These are phyloP conservation scores for Eremophila alpestris DNA, from an alignment of 2,797 vertebrate species.

Conservation along the genomic window DNA sequence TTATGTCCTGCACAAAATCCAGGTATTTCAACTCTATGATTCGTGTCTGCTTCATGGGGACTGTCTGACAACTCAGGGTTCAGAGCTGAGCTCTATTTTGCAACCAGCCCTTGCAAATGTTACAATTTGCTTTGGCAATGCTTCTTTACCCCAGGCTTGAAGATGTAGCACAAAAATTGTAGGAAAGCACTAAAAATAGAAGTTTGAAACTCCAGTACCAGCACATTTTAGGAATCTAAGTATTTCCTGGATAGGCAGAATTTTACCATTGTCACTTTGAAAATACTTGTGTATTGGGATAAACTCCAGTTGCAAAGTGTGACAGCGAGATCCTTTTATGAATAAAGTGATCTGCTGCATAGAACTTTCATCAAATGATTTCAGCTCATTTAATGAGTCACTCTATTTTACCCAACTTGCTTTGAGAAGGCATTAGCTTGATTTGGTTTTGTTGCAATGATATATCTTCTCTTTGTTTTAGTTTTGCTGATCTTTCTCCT, in stretches of 20 bases:
- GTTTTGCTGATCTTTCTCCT: constrained; percentile 58
- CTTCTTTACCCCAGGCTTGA: not conserved
- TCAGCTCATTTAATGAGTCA: constrained; percentile 12
- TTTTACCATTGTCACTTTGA: not conserved
- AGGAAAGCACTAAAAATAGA: not conserved
- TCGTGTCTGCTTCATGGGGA: not conserved
- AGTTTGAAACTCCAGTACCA: not conserved
- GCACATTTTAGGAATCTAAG: not conserved
- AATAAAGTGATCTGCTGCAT: not conserved
- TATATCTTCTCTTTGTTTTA: constrained; percentile 19
- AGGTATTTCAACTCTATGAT: not conserved
- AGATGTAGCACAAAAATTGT: not conserved
- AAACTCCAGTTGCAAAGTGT: not conserved
- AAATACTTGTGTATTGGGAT: not conserved
- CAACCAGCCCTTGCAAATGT: not conserved
- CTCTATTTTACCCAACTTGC: not conserved
- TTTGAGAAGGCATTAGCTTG: constrained; percentile 46
- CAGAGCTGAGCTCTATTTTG: not conserved
- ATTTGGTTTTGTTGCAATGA: constrained; percentile 50
- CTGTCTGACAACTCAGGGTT: not conserved
- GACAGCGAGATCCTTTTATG: not conserved
- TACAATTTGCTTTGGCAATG: not conserved
- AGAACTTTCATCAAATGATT: not conserved
- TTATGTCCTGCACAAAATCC: not conserved
- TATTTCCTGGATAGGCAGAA: not conserved